Percentiles rank a stretch among this genome's conserved stretches.
Evolutionary conservation across 1,140 invertebrate species (phyloP).

Genomic region (Laupala kohalensis): DNA sequence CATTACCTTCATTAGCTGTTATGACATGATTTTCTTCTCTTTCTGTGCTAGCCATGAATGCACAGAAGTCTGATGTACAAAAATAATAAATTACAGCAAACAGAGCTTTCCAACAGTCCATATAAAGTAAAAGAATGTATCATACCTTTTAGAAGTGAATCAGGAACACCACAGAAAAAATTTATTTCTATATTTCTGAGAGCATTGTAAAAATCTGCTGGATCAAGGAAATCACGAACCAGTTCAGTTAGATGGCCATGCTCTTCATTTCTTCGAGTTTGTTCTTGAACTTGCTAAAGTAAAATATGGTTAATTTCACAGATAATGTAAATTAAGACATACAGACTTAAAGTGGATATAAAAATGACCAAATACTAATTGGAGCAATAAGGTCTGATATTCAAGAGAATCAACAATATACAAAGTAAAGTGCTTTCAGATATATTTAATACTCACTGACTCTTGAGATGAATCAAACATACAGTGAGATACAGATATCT

Average conservation of each 20-base stretch:
- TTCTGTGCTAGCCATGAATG: constrained; percentile 29
- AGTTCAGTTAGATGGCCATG: constrained; percentile 23
- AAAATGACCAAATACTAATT: too few species aligned
- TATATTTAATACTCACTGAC: not conserved
- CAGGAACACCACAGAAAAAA: constrained; percentile 35
- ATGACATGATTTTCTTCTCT: constrained; percentile 29
- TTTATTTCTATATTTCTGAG: constrained; percentile 27
- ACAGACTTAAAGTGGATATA: too few species aligned
- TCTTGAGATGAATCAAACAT: not conserved
- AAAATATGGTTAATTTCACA: not conserved
- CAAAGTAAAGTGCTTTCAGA: too few species aligned
- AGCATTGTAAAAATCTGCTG: constrained; percentile 29
- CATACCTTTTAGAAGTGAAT: constrained; percentile 34
- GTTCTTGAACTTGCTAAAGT: constrained; percentile 22
- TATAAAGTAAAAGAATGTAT: too few species aligned
- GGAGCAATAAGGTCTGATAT: too few species aligned
- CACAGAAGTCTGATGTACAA: constrained; percentile 31
- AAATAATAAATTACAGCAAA: not conserved
- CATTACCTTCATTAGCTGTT: constrained; percentile 32
- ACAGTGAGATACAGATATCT: not conserved
- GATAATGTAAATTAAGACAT: too few species aligned
- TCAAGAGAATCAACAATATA: too few species aligned
- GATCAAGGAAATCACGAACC: constrained; percentile 27
- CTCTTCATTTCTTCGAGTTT: constrained; percentile 22
- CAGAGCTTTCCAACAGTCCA: too few species aligned